Evolutionary conservation across 2,797 vertebrate genomes (phyloP).

Genomic region (Chloroceryle inda): DNA sequence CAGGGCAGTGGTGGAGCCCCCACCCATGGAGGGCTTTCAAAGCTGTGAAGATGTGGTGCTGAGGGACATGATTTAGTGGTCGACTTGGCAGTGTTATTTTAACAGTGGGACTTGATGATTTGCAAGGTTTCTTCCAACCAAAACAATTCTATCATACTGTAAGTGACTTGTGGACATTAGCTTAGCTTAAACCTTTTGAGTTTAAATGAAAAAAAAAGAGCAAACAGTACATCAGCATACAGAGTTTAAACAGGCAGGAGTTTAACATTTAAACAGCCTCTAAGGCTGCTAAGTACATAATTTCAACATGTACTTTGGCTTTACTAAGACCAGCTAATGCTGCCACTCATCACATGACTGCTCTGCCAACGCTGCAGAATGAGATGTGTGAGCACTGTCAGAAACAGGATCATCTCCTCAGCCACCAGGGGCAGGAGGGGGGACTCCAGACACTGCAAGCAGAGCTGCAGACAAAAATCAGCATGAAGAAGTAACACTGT

Average conservation of each 20-base stretch:
- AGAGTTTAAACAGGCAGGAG: neutral
- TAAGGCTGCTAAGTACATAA: neutral
- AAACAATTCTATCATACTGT: neutral
- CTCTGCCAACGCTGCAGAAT: neutral
- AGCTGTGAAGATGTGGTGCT: neutral
- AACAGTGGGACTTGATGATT: neutral
- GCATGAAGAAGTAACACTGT: neutral
- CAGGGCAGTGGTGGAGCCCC: neutral
- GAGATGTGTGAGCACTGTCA: neutral
- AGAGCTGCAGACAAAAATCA: neutral
- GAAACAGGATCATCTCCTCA: neutral
- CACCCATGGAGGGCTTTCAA: neutral
- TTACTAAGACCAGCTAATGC: neutral
- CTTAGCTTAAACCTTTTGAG: neutral
- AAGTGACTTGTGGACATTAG: neutral
- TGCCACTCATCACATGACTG: neutral
- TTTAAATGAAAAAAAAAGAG: neutral
- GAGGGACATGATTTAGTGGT: neutral
- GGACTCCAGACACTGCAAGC: neutral
- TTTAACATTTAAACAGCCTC: neutral
- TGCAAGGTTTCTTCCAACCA: neutral
- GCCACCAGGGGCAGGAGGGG: rapidly evolving
- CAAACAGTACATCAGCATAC: neutral
- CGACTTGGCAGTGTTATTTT: neutral
- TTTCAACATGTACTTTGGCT: neutral